Conservation (phyloP, 2,113 vertebrate species). For the Dicaeum eximium region DNA sequence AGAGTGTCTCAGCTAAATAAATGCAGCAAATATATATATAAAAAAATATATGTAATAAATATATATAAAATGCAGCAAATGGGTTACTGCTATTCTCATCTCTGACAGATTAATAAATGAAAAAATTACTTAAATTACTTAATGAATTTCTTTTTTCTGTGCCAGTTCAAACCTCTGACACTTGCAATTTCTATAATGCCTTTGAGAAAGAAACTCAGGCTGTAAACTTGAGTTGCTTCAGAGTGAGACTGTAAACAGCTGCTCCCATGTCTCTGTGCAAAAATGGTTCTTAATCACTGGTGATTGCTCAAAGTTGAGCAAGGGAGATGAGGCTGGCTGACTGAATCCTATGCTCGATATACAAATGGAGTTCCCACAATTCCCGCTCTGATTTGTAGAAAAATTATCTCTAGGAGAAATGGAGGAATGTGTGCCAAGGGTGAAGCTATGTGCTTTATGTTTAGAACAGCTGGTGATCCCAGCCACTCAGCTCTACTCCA, state of each 20-base stretch:
- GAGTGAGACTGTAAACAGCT: background rate
- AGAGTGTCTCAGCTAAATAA: background rate
- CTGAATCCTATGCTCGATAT: background rate
- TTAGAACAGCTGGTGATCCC: background rate
- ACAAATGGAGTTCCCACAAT: background rate
- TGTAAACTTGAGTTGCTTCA: background rate
- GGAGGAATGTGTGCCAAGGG: fast-evolving
- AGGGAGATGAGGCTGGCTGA: background rate
- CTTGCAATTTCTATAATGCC: background rate
- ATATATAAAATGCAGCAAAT: background rate
- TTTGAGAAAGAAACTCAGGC: background rate
- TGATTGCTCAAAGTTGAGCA: background rate
- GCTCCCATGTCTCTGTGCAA: background rate
- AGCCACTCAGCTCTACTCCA: background rate
- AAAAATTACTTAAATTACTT: background rate
- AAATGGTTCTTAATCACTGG: background rate
- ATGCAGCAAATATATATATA: background rate
- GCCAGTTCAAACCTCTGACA: background rate
- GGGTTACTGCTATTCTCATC: background rate
- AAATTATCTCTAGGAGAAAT: background rate
- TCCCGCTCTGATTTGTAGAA: background rate
- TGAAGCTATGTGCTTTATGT: background rate
- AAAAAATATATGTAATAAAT: no score
- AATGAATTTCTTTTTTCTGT: background rate
- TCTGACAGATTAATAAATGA: background rate